These are phyloP conservation scores for Macquaria australasica DNA, from an alignment of 2,113 vertebrate species.

Conservation along the genomic window DNA sequence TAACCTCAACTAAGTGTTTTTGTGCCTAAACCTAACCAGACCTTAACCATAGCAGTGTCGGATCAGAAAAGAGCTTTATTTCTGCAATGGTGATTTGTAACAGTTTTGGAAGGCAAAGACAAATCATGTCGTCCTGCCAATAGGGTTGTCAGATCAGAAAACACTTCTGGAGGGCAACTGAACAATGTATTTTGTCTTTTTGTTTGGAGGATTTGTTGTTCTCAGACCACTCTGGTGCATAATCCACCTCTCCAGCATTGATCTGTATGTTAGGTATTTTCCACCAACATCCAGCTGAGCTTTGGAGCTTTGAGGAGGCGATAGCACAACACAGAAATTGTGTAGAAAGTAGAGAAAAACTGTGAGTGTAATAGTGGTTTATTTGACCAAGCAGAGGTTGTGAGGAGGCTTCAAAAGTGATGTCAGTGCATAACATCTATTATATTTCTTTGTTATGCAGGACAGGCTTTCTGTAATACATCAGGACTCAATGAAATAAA, in stretches of 20 bases:
- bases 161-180: neutral
- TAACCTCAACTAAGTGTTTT: neutral
- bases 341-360: neutral
- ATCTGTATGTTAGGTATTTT: neutral
- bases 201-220: neutral
- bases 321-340: neutral
- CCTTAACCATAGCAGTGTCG: neutral
- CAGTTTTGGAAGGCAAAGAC: neutral
- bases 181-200: neutral
- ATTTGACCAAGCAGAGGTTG: neutral
- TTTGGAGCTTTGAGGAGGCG: neutral
- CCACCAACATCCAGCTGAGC: neutral
- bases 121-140: neutral
- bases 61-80: neutral
- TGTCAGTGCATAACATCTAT: neutral
- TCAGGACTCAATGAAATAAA: neutral
- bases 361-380: neutral
- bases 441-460: neutral
- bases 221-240: neutral
- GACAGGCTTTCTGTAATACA: neutral
- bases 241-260: neutral
- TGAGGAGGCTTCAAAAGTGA: conserved; percentile 8
- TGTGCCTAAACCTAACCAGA: neutral
- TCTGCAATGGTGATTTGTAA: neutral
- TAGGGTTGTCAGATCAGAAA: neutral